Conservation (phyloP, 2,113 vertebrate species). For the Falcunculus frontatus region DNA sequence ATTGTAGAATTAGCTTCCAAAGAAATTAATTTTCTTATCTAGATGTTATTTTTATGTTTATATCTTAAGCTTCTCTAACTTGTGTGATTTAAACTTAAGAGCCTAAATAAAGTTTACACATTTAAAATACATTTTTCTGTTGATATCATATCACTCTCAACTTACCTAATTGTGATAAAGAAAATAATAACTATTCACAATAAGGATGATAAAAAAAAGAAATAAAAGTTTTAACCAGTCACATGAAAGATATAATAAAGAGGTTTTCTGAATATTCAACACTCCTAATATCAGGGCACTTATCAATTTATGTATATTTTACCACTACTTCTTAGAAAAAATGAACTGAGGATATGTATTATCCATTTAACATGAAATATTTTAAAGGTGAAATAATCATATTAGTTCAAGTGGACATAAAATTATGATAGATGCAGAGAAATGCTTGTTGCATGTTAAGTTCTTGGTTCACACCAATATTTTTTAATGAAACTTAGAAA, state of each 20-base stretch:
- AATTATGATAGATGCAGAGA: background rate
- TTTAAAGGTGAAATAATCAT: background rate
- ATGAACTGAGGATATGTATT: background rate
- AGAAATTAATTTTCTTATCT: background rate
- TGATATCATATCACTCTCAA: background rate
- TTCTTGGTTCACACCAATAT: background rate
- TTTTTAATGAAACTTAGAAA: background rate
- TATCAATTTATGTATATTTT: background rate
- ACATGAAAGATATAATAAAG: background rate
- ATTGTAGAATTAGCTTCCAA: background rate
- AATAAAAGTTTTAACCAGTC: background rate
- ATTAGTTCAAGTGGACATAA: background rate
- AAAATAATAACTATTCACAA: background rate
- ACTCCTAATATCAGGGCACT: accelerated
- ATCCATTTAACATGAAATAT: background rate
- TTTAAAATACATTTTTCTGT: background rate
- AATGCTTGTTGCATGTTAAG: background rate
- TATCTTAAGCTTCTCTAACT: background rate
- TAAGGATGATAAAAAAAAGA: background rate
- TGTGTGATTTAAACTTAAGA: background rate
- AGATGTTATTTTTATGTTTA: background rate
- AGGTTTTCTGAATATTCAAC: background rate
- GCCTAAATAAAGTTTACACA: background rate
- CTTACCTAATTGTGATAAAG: background rate
- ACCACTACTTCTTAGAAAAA: background rate